phyloP scores from a whole-genome alignment of 64 coral and sea anemone genomes.

The Anthopleura sola region DNA sequence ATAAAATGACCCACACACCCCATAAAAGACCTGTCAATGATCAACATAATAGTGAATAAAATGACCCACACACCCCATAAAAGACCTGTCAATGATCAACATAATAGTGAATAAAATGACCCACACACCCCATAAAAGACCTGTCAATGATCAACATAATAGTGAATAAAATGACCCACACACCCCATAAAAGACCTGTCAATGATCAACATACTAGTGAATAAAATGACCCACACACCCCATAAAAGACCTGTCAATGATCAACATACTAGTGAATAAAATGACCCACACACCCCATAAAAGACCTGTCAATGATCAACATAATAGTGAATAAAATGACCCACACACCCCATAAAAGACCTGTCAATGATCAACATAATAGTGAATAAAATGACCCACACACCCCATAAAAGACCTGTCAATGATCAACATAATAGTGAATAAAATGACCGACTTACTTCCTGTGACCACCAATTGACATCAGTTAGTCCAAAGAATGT shows the following conservation, averaged over 20 bases:
- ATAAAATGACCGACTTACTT: conserved; percentile 34
- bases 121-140: too few relatives aligned
- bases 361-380: background rate
- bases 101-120: background rate
- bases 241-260: background rate
- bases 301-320: background rate
- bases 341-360: background rate
- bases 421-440: background rate
- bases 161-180: too few relatives aligned
- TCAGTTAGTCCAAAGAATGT: conserved; percentile 66
- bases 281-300: background rate
- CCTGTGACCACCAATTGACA: conserved; percentile 85
- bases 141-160: background rate
- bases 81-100: background rate
- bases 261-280: background rate
- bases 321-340: background rate
- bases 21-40: background rate
- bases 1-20: background rate
- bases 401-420: background rate
- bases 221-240: background rate
- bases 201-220: background rate
- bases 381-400: background rate
- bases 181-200: too few relatives aligned
- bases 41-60: background rate
- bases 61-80: background rate